Percentiles rank a stretch among this genome's conserved stretches.
phyloP scores from a whole-genome alignment of 2,888 invertebrate species.

The Drosophila subquinaria region DNA sequence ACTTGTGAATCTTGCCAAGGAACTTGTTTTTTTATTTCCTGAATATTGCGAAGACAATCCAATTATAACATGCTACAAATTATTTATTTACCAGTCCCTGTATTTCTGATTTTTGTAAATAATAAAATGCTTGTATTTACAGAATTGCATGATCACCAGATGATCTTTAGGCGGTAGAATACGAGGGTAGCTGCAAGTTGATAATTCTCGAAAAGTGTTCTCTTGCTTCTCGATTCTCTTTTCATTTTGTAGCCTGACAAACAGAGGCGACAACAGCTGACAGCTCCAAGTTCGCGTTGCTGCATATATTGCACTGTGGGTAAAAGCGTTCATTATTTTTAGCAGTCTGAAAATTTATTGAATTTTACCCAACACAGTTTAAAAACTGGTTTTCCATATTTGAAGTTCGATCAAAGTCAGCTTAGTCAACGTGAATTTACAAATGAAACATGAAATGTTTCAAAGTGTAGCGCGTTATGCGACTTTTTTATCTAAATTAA shows the following conservation, averaged over 20 bases:
- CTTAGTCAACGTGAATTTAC: no score
- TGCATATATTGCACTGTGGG: conserved; percentile 2
- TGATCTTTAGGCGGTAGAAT: background rate
- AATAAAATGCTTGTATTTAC: background rate
- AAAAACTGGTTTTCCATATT: no score
- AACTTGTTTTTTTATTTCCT: background rate
- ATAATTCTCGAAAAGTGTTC: background rate
- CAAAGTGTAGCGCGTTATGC: no score
- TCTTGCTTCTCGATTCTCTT: conserved; percentile 2
- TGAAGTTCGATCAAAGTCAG: background rate
- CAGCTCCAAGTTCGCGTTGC: conserved; percentile 40
- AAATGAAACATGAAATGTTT: no score
- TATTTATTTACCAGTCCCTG: background rate
- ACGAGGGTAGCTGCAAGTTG: conserved; percentile 13
- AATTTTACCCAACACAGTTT: background rate
- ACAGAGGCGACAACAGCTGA: conserved; percentile 46
- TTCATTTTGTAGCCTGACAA: conserved; percentile 3
- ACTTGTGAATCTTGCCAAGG: background rate
- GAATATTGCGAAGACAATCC: background rate
- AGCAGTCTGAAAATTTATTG: background rate
- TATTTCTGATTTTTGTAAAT: background rate
- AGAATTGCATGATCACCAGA: background rate
- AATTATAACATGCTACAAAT: background rate
- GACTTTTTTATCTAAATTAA: no score
- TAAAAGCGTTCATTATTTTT: background rate